Base-by-base conservation (phyloP, 1,140 invertebrate species). In the Caenorhabditis remanei region DNA sequence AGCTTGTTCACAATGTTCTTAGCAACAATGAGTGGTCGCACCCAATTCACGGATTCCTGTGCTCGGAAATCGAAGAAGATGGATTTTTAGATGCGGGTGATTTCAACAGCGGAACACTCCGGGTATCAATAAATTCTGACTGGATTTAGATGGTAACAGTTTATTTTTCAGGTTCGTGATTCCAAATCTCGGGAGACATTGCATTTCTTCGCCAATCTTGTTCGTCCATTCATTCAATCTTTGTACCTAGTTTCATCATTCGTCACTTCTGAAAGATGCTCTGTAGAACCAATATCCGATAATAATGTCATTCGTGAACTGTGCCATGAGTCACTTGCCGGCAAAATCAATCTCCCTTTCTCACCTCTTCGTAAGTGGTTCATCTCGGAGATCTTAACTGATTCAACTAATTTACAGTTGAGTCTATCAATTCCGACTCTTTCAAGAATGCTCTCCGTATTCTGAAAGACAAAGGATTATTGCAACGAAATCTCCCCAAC, bases 171-270 rank as follows among this genome's bases (percentile, higher is more conserved):
- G 71, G 71, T 79, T 9, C 71, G 71, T 2, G n/a, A 79, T 24
- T 40, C n/a, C 9, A 48, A 79, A 24, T 79, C 71, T 21, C 46
- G 50, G 14, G 67, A 83, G 16, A 84, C 87, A 7, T 56, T 88
- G 13, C 53, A 21, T 6, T 88, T 88, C 67, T 87, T 79, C 58
- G 87, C 87, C 16, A 87, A 88, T 53, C 58, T 88, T 61, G 71
- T 88, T 19, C 85, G 87, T 1, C 87, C 87, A 53, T 88, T 88
- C 79, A 24, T 88, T 19, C 87, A 88, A 84, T 83, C 85, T 2
- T 67, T 88, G 53, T 88, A 55, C 19, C 84, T 88, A 8, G 79
- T 87, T 3, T 79, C 71, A 2, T 21, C 71, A 5, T 56, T 79
- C 41, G 71, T 63, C 9, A 14, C 83, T 65, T 83, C 79, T 32